Base-by-base conservation (phyloP, 2,888 invertebrate genomes). In the Epirrhoe alternata region DNA sequence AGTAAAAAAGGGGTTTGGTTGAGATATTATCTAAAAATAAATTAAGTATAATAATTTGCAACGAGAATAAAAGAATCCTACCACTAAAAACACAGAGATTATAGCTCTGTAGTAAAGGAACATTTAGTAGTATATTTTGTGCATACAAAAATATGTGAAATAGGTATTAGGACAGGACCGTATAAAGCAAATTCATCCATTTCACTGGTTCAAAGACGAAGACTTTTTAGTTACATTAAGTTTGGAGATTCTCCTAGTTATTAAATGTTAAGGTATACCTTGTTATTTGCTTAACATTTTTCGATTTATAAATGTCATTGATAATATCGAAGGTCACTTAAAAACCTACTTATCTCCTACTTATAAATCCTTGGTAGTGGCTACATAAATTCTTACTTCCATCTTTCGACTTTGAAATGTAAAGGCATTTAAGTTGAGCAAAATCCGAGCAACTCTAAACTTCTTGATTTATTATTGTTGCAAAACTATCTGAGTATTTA, bases 401-500 rank as follows among this genome's bases (percentile, higher is more conserved):
- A 51, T 53, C 56, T 56, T 60, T 57, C 30, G 42, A 64, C 42
- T 61, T 64, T 7, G 14, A 61, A 60, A 67, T 60, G 63, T 31
- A 50, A 64, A 64, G 50, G 50, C 57, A 35, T 59, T 64, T 53
- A 49, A 60, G 67, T 57, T 47, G 77, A 75, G 73, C 73, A 69
- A 81, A 82, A 77, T 81, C 79, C 72, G 65, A 66, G 78, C 76
- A 71, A 64, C 64, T 61, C 60, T 49, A 50, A 68, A 64, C 68
- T 68, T 57, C 58, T 57, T 82, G 86, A 87, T 68, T 68, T 88
- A 88, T 85, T 80, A 77, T 80, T 84, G 84, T 86, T 82, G 82
- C 77, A 76, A 77, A 82, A 84, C 85, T 83, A 79, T 82, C 76
- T 79, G 81, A 85, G 86, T 86, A 86, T 86, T 87, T 85, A 86